These are phyloP conservation scores for Camponotus pennsylvanicus DNA, from an alignment of 1,140 invertebrate genomes.

Conservation along the genomic window DNA sequence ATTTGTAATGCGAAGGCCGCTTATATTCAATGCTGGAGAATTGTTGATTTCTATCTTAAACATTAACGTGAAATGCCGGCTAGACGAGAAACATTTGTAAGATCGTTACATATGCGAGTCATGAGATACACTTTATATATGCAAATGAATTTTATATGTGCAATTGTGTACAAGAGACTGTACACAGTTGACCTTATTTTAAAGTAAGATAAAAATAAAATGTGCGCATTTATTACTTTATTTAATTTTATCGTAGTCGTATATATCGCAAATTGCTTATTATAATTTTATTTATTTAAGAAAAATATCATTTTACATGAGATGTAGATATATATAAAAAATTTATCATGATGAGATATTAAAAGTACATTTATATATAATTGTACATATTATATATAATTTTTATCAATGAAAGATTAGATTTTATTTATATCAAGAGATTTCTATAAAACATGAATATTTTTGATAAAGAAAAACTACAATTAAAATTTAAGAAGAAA, in stretches of 20 bases:
- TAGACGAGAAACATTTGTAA: conserved; percentile 20
- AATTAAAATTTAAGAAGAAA: not conserved
- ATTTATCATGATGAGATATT: not conserved
- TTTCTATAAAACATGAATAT: not conserved
- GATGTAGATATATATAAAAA: not conserved
- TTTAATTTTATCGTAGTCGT: not conserved
- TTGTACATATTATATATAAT: not conserved
- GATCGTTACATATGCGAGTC: conserved; percentile 16
- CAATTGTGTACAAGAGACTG: not conserved
- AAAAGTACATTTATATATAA: not conserved
- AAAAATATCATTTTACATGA: not conserved
- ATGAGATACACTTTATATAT: not conserved
- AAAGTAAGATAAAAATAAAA: not conserved
- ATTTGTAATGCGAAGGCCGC: not conserved
- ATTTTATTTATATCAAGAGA: not conserved
- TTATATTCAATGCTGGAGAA: not conserved
- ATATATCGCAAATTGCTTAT: not conserved
- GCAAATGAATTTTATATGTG: not conserved
- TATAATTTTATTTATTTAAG: not conserved
- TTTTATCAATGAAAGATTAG: not conserved
- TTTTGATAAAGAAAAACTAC: not conserved
- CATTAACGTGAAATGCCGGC: conserved; percentile 1
- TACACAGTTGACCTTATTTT: not conserved
- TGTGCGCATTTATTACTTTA: not conserved
- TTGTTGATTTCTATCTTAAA: conserved; percentile 13